A percentile compares a stretch with the other conserved stretches of the same genome.
phyloP scores from a whole-genome alignment of 2,888 invertebrate species.

The Spilarctia lutea region DNA sequence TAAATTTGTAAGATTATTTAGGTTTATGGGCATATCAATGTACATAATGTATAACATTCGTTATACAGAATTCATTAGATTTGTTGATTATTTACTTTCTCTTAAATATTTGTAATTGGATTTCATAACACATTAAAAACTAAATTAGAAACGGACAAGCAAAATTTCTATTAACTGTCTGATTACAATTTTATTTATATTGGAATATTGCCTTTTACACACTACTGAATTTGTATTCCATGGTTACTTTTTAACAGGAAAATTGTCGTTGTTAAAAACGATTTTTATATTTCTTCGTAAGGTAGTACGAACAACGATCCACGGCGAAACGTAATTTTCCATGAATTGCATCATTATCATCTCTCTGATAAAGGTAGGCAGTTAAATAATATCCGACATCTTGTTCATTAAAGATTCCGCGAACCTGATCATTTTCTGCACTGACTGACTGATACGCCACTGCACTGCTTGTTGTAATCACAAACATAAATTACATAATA shows the following conservation, averaged over 20 bases:
- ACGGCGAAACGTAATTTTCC: constrained; percentile 36
- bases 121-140: background rate
- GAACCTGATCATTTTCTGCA: constrained; percentile 56
- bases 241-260: background rate
- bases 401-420: constrained; percentile 59
- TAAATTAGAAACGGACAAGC: background rate
- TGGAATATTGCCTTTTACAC: background rate
- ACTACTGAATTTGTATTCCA: background rate
- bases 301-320: constrained; percentile 3
- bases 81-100: constrained; percentile 28
- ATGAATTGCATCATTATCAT: constrained; percentile 53
- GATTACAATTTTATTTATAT: background rate
- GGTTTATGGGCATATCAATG: background rate
- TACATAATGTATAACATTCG: constrained; percentile 14
- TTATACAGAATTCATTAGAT: constrained; percentile 29
- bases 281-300: constrained; percentile 3
- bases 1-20: background rate
- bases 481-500: constrained; percentile 41
- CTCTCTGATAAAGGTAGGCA: constrained; percentile 49
- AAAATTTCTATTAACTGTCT: constrained; percentile 1
- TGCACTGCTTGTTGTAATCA: constrained; percentile 15
- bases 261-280: background rate
- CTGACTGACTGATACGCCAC: constrained; percentile 37
- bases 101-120: constrained; percentile 17
- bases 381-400: constrained; percentile 55